Evolutionary conservation across 2,888 invertebrate species (phyloP).

Genomic region (Drosophila subquinaria): DNA sequence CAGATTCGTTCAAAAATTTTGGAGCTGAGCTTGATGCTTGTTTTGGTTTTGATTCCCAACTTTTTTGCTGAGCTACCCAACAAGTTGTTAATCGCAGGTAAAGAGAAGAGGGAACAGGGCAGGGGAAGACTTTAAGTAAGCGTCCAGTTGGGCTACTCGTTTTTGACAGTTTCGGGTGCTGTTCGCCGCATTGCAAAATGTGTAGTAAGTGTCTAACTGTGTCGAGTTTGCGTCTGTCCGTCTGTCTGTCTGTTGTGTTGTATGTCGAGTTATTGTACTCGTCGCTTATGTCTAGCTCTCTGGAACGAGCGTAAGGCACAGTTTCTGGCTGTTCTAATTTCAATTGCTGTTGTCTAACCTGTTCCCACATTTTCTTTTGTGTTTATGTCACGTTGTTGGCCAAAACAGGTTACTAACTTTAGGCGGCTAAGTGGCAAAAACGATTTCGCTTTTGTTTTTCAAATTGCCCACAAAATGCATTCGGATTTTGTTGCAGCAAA

Average conservation of each 20-base stretch:
- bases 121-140: conserved; percentile 19
- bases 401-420: conserved; percentile 65
- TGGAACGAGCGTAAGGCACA: conserved; percentile 60
- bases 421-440: conserved; percentile 51
- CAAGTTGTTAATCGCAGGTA: neutral
- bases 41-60: conserved; percentile 40
- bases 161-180: conserved; percentile 16
- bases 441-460: conserved; percentile 68
- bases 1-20: conserved; percentile 20
- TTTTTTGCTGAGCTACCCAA: conserved; percentile 11
- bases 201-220: conserved; percentile 50
- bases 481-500: conserved; percentile 23
- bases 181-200: conserved; percentile 29
- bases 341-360: conserved; percentile 69
- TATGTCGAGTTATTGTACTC: conserved; percentile 14
- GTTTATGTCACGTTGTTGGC: conserved; percentile 70
- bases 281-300: conserved; percentile 25
- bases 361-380: conserved; percentile 74
- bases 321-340: conserved; percentile 76
- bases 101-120: neutral
- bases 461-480: conserved; percentile 58
- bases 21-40: conserved; percentile 32
- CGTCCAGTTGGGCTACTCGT: conserved; percentile 24
- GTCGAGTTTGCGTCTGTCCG: conserved; percentile 37
- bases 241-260: conserved; percentile 4